phyloP scores from a whole-genome alignment of 2,797 vertebrate species.

The Mus caroli region DNA sequence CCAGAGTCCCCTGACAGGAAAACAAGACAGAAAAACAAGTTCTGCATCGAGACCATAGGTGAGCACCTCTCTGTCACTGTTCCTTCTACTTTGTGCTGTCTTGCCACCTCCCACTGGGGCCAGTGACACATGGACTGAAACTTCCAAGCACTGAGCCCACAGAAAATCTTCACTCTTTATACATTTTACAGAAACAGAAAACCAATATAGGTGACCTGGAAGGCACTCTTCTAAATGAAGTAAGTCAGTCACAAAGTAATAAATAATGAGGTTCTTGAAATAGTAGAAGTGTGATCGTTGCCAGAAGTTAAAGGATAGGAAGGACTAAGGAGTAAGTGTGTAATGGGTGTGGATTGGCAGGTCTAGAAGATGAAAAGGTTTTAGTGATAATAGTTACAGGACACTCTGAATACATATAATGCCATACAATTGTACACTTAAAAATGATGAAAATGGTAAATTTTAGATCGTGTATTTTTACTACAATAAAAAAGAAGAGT shows the following conservation, averaged over 20 bases:
- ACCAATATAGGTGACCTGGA: neutral
- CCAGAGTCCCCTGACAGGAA: neutral
- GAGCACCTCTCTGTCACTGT: neutral
- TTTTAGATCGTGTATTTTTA: constrained; percentile 8
- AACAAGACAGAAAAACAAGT: neutral
- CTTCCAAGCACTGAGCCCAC: neutral
- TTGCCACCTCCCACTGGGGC: neutral
- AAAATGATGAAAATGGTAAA: neutral
- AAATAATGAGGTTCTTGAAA: neutral
- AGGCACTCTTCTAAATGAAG: neutral
- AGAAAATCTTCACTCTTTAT: neutral
- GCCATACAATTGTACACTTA: neutral
- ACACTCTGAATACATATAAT: neutral
- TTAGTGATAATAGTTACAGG: neutral
- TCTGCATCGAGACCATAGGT: neutral
- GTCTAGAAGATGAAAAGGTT: constrained; percentile 12
- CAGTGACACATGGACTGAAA: neutral
- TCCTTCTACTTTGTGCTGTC: neutral
- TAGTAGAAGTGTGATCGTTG: neutral
- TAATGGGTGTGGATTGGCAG: neutral
- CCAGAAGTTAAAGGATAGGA: too few species aligned
- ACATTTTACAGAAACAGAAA: neutral
- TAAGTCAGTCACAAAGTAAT: neutral
- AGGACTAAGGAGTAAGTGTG: neutral
- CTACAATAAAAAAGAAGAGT: neutral